Evolutionary conservation across 2,113 vertebrate species (phyloP), one percentile per base, ranked within the genome.

Genomic region (Pangasianodon hypophthalmus): DNA sequence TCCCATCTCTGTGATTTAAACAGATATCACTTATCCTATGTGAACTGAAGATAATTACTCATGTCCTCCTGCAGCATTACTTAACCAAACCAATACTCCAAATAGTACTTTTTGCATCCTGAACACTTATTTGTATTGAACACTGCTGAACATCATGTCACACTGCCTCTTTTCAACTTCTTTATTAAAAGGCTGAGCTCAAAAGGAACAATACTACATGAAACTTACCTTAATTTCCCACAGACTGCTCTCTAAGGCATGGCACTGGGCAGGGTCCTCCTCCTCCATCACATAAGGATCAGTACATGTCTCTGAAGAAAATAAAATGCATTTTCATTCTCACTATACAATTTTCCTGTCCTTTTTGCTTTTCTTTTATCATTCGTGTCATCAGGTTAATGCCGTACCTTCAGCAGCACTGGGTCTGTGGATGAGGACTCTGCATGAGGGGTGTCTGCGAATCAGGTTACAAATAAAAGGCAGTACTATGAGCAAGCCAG

Each of bases 401-500:
- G 19, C 48, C 67, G 52, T 82, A 91, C 95, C 95, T 8, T 94
- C 90, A 64, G 93, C 92, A 75, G 94, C 88, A 1, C 84, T 92
- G 0, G 98, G 98, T 2, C 96, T 96, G 95, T 99, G 98, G 7
- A 98, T 93, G 0, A 99, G 97, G 86, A 97, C 94, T 2, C 93
- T 96, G 94, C 97, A 97, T 0, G 97, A 96, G 0, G 98, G 98
- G 89, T 99, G 98, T 64, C 98, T 96, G 0, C 98, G 96, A 21
- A 99, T 96, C 56, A 99, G 96, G 92, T 99, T 99, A 82, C 96
- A 98, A 94, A 99, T 94, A 94, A 99, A 98, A 29, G 98, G 98
- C 80, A 99, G 95, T 86, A 97, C 92, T 89, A 99, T 96, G 58
- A 99, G 96, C 0, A 99, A 95, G 29, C 96, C 96, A 69, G 98